Percentiles rank a stretch among this genome's conserved stretches.
Evolutionary conservation across 2,113 vertebrate species (phyloP).

Genomic region (Polyodon spathula): DNA sequence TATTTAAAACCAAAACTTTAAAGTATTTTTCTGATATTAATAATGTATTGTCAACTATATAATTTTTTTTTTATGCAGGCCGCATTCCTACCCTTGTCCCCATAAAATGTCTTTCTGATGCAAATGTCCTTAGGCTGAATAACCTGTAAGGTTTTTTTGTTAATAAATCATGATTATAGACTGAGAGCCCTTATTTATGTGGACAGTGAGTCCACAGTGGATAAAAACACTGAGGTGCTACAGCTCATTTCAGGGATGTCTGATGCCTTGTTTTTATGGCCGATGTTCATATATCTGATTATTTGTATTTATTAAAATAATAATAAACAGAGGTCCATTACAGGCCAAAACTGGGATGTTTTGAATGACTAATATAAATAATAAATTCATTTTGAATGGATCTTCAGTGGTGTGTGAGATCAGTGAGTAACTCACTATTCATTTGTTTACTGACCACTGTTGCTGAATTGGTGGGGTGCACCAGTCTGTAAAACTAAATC

Average conservation of each 20-base stretch:
- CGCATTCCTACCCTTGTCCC: constrained; percentile 48
- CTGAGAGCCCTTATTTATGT: constrained; percentile 51
- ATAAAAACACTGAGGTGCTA: constrained; percentile 34
- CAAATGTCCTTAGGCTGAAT: constrained; percentile 53
- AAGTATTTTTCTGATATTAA: constrained; percentile 59
- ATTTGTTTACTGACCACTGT: no score
- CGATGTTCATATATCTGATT: no score
- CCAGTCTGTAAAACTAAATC: no score
- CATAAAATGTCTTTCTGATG: constrained; percentile 48
- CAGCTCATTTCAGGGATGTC: constrained; percentile 31
- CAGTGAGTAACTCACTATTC: no score
- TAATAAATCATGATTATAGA: constrained; percentile 59
- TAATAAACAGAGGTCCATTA: no score
- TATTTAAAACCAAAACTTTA: constrained; percentile 44
- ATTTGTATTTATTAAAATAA: no score
- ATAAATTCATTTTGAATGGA: no score
- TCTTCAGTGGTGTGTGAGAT: no score
- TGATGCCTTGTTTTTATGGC: neutral
- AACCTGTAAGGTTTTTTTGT: constrained; percentile 38
- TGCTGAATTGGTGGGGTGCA: no score
- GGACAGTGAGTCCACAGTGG: constrained; percentile 46
- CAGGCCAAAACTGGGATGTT: no score
- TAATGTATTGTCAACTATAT: constrained; percentile 63
- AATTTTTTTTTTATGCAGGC: constrained; percentile 51
- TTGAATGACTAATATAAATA: no score